Evolutionary conservation across 2,888 invertebrate species (phyloP), one percentile per base, ranked within the genome.

Genomic region (Drosophila mimica): DNA sequence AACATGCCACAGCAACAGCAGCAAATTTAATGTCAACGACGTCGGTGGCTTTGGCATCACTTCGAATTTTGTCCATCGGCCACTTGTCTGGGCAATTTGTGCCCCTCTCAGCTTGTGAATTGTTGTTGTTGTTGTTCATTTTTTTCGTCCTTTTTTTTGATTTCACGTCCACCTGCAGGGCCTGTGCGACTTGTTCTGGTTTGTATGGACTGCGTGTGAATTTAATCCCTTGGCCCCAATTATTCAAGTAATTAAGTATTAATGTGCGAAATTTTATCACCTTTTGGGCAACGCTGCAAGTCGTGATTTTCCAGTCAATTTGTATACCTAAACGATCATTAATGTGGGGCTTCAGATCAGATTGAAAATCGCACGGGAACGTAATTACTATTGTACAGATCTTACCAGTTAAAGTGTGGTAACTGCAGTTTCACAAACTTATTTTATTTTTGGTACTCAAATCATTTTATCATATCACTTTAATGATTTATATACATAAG

Each of bases 251-350:
- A 92, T 92, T 92, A 92, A 91, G 91, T 92, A 90, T 92, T 88
- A 90, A 91, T 92, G 91, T 91, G 92, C 90, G 92, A 92, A 92
- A 91, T 84, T 83, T 76, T 92, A 92, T 92, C 91, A 90, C 92
- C 90, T 90, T 82, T 65, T 74, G 79, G 76, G 70, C 66, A 51
- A 71, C 54, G 66, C 70, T 66, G 63, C 83, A 78, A 70, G 81
- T 62, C 79, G 81, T 91, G 91, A 91, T 91, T 91, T 92, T 91
- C 92, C 91, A 91, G 85, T 64, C 81, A 79, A 92, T 91, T 91
- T 88, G 88, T 88, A 88, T 25, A 46, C 76, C 70, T 87, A 89
- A 86, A 73, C 72, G 82, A 43, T 76, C 71, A 71, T 70, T 63
- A 74, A 81, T 72, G 65, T 68, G 78, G 67, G 79, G 88, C 85